Evolutionary conservation across 2,888 invertebrate species (phyloP), one percentile per base, ranked within the genome.

Genomic region (Drosophila rubida): DNA sequence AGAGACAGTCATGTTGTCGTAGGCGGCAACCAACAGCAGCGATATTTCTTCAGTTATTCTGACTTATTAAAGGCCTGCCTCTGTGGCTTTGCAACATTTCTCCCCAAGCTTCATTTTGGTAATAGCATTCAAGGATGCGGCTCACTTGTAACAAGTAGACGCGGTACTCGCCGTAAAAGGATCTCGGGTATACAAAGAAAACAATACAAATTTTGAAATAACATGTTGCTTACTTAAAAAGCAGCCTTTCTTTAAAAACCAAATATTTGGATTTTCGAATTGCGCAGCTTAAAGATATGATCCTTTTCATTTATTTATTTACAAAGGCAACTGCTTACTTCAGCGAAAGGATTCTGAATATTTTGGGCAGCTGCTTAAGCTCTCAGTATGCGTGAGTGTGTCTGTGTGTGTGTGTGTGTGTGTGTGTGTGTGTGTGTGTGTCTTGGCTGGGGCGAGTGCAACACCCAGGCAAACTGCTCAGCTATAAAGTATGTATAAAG

Each of bases 91-190:
- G 30, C n/a, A 27, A 27, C 22, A 30, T 35, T 41, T n/a, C 30
- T 13, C 9, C 7, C 6, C 37, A 25, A 1, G 13, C 49, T 39
- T 32, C 16, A 42, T 72, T 57, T 39, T n/a, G 25, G 32, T 44
- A 45, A 53, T 23, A 41, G 51, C 48, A 41, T 66, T 48, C 16
- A 39, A 23, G 14, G 53, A 48, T 61, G 62, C 32, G 30, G 25
- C 55, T 30, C 44, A 48, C 54, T 42, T 11, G 37, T 7, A 37
- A 37, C 35, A 44, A 19, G 41, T 14, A 27, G 9, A 14, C n/a
- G 7, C 23, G 27, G 45, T 27, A 9, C 9, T 14, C 9, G 9
- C 1, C 4, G 14, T 6, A 27, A 7, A 27, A 39, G 35, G 11
- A 37, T 11, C 14, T 37, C 11, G 7, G 8, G 30, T 14, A 19